Conservation (phyloP, 2,113 vertebrate genomes). For the Prolemur simus region DNA sequence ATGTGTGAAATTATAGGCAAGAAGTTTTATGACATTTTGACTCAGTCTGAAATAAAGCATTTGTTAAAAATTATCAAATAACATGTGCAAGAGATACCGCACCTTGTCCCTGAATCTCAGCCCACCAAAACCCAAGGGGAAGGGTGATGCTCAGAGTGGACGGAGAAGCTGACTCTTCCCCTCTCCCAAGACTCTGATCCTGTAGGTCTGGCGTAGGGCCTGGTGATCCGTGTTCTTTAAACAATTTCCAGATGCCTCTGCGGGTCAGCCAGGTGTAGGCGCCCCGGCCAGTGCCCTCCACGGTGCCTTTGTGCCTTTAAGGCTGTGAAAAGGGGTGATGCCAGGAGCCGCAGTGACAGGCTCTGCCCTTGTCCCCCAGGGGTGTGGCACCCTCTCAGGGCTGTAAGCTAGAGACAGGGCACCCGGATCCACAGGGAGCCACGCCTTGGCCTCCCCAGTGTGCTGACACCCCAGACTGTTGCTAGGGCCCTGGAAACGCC, state of each 20-base stretch:
- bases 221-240: neutral
- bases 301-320: neutral
- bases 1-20: neutral
- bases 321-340: neutral
- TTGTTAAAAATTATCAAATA: neutral
- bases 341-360: neutral
- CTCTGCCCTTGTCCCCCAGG: neutral
- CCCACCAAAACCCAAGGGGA: neutral
- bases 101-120: neutral
- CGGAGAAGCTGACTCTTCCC: neutral
- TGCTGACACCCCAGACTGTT: neutral
- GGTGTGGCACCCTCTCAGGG: neutral
- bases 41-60: neutral
- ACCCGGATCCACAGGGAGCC: neutral
- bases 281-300: neutral
- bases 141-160: neutral
- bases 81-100: neutral
- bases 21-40: neutral
- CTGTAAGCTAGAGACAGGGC: neutral
- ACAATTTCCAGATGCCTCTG: neutral
- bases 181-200: neutral
- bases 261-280: fast-evolving
- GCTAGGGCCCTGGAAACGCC: neutral
- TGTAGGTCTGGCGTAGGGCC: neutral
- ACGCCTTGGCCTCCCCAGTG: neutral